Evolutionary conservation across 2,888 invertebrate genomes (phyloP), one percentile per base, ranked within the genome.

Genomic region (Elysia crispata): DNA sequence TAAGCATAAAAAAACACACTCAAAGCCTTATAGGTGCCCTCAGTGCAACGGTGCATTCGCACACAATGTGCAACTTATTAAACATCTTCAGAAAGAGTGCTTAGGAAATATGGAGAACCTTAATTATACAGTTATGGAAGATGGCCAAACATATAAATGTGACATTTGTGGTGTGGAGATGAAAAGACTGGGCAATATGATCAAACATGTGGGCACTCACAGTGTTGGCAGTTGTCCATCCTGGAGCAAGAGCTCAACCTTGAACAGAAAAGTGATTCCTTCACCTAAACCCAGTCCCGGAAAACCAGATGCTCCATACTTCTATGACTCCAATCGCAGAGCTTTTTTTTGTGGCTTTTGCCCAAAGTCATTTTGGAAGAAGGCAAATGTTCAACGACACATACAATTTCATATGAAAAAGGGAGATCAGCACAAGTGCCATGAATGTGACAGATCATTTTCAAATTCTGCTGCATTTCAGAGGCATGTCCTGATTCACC

Each of bases 141-240:
- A 80, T 64, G 80, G 80, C 11, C 69, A 73, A 28, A 76, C 76
- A 15, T 80, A 80, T 64, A 75, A 70, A 28, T 80, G 76, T 64
- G 80, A 80, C 66, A 80, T 72, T 28, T 80, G 80, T 54, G 72
- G 70, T n/a, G 76, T 80, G 64, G 80, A 80, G 60, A 80, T 80
- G 80, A 80, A 80, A 30, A 60, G 80, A n/a, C 30, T 80, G 31
- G 80, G 80, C n/a, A 80, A 80, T 54, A 80, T 80, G 80, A 80
- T 80, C 66, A 80, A 80, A 28, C 80, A 80, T 54, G 80, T 80
- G 25, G 66, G 76, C 33, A 80, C 80, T 25, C 80, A 80, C 49
- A 31, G 54, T n/a, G n/a, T 33, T n/a, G 50, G 57, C 25, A 78
- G 64, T 11, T 64, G 31, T 30, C 30, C 73, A 15, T 28, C 28